Conservation (phyloP, 1,140 invertebrate species). For the Pseudomyrmex concolor region DNA sequence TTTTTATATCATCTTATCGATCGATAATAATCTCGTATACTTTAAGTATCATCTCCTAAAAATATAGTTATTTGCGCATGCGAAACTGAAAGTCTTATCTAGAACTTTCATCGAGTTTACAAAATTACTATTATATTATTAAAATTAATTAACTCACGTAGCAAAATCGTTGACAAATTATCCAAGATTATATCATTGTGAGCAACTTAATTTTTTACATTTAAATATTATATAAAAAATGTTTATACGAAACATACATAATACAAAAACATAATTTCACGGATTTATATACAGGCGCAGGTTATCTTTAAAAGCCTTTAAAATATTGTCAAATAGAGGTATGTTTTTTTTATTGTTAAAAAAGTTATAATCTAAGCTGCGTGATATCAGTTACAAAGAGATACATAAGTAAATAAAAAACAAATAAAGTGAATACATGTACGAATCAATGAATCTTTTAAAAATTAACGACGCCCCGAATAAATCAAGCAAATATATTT, state of each 20-base stretch:
- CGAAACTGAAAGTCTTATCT: not conserved
- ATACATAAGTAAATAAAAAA: not conserved
- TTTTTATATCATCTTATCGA: constrained; percentile 64
- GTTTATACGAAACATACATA: not conserved
- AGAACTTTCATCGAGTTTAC: not conserved
- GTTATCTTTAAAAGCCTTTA: not conserved
- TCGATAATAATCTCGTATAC: not conserved
- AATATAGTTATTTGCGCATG: not conserved
- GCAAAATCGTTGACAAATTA: not conserved
- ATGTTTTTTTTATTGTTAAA: constrained; percentile 22
- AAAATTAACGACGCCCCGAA: no score
- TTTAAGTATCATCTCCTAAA: not conserved
- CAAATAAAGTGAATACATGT: not conserved
- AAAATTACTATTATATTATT: not conserved
- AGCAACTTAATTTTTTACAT: not conserved
- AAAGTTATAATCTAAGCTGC: not conserved
- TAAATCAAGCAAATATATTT: not conserved
- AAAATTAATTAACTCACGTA: not conserved
- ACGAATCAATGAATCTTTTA: constrained; percentile 1
- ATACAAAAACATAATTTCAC: not conserved
- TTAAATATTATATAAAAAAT: not conserved
- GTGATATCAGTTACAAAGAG: constrained; percentile 34
- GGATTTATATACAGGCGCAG: not conserved
- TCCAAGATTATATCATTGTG: not conserved
- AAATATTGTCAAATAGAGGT: constrained; percentile 22